Evolutionary conservation across 2,113 vertebrate genomes (phyloP).

Genomic region (Trogon surrucura): DNA sequence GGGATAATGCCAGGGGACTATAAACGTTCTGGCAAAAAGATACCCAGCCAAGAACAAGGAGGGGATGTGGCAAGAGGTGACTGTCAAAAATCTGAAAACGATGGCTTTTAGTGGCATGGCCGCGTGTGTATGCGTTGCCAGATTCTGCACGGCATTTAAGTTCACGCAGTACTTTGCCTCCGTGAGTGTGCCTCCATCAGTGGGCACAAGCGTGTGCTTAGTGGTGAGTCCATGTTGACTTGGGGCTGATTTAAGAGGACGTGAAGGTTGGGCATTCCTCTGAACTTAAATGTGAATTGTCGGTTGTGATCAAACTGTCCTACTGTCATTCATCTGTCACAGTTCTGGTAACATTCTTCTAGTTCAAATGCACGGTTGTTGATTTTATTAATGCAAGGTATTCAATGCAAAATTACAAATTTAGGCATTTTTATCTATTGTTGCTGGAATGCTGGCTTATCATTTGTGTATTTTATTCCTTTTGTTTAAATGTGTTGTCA

Average conservation of each 20-base stretch:
- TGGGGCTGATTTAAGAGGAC: background rate
- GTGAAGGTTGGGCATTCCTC: background rate
- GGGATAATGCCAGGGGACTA: background rate
- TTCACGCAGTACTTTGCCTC: fast-evolving
- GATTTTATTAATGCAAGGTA: background rate
- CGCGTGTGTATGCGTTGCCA: fast-evolving
- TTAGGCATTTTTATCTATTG: background rate
- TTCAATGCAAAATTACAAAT: background rate
- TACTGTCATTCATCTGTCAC: background rate
- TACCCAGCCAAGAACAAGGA: background rate
- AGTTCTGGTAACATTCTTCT: background rate
- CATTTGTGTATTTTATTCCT: background rate
- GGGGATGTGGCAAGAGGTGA: background rate
- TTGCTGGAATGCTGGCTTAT: background rate
- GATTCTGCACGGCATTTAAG: background rate
- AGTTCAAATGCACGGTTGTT: background rate
- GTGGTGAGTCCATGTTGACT: background rate
- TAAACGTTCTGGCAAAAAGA: background rate
- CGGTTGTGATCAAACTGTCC: background rate
- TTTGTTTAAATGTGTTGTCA: background rate
- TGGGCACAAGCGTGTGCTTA: fast-evolving
- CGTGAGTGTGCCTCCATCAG: background rate
- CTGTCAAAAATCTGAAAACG: background rate
- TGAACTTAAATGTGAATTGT: background rate
- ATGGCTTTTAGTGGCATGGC: background rate